Evolutionary conservation across 2,113 vertebrate genomes (phyloP).

Genomic region (Pelecanoides urinatrix): DNA sequence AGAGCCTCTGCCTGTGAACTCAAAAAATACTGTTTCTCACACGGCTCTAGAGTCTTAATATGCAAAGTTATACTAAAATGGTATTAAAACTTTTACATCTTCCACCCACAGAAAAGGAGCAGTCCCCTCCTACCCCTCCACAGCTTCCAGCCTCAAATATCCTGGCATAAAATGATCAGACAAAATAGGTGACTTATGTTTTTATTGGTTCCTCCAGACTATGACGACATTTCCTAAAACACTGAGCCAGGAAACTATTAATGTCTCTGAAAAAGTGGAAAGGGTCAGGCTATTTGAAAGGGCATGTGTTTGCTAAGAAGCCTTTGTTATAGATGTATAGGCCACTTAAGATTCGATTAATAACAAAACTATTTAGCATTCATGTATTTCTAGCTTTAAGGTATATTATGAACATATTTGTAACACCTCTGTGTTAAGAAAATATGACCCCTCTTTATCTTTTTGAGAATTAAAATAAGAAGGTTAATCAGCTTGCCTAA

Average conservation of each 20-base stretch:
- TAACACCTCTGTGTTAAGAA: neutral
- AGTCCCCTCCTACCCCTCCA: neutral
- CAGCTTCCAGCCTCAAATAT: conserved; percentile 35
- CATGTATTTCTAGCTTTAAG: neutral
- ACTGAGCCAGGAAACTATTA: conserved; percentile 76
- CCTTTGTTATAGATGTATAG: neutral
- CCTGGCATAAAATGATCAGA: conserved; percentile 65
- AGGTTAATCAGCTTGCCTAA: neutral
- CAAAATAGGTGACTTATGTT: conserved; percentile 77
- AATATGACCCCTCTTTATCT: neutral
- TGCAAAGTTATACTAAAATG: neutral
- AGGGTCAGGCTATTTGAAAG: conserved; percentile 53
- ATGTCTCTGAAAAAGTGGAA: conserved; percentile 67
- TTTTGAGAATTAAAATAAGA: neutral
- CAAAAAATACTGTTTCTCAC: neutral
- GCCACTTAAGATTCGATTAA: neutral
- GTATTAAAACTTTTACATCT: neutral
- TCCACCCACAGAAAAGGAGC: neutral
- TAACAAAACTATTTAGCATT: neutral
- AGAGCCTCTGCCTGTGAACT: neutral
- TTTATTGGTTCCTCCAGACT: conserved; percentile 79
- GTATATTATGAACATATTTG: neutral
- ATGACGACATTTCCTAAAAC: conserved; percentile 77
- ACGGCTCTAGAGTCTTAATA: neutral
- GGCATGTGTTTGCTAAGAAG: conserved; percentile 38